Base-by-base conservation (phyloP, 1,140 invertebrate genomes). In the Lineus longissimus region DNA sequence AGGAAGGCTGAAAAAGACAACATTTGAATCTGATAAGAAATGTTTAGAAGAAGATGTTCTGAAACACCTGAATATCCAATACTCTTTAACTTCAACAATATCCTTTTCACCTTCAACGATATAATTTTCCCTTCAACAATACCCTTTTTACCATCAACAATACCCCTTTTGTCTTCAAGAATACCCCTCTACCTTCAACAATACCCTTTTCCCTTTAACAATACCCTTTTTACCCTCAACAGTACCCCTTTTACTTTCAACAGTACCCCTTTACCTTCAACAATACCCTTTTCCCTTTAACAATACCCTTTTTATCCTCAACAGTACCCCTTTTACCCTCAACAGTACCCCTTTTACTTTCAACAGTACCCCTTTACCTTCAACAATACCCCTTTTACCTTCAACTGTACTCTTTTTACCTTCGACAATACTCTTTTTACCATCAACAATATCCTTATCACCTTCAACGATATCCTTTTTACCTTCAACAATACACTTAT, bases 1-100 rank as follows among this genome's bases (percentile, higher is more conserved):
- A 99, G 84, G 7, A 98, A 95, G 15, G 92, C 96, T 74, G 55
- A 15, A 77, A 70, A 40, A 22, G 45, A 19, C 60, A 45, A 27
- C 41, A 36, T 9, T 4, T 40, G 15, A 43, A 9, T 51, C 36
- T 31, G 25, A 17, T 4, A 41, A 17, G 23, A 22, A 33, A 59
- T 9, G 2, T 59, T 19, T 59, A 9, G 30, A 41, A 27, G 19
- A 19, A n/a, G 7, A n/a, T 2, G 27, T 31, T 57, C 11, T n/a
- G 29, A 57, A 9, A 57, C 17, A 23, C 33, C 15, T 7, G 25
- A 7, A 57, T 57, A 23, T 6, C 27, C 17, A 25, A 57, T n/a
- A 19, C 47, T 6, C 25, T 6, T 7, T 57, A 7, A 57, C 2
- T 2, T 30, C 55, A 7, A 4, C 6, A 57, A 13, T 22, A 19